A percentile compares a stretch with the other conserved stretches of the same genome.
Evolutionary conservation across 2,797 vertebrate species (phyloP).

Genomic region (Calcarius lapponicus): DNA sequence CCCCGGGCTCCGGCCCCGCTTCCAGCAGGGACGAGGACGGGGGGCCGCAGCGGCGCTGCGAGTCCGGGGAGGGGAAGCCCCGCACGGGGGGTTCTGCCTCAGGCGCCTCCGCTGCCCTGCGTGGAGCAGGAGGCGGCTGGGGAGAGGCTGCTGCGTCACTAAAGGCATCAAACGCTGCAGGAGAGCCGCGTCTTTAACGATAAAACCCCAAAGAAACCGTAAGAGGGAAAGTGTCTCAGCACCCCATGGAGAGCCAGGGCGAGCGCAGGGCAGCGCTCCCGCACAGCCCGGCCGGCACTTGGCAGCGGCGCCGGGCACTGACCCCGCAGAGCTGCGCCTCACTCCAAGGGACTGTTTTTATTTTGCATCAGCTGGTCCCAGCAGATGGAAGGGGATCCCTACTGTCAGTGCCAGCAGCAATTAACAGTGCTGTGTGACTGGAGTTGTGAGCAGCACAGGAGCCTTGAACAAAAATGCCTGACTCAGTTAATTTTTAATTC

Average conservation of each 20-base stretch:
- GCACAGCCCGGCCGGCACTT: background rate
- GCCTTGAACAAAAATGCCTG: background rate
- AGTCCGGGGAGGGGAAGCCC: background rate
- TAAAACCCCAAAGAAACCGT: background rate
- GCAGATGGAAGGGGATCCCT: slow-evolving; percentile 32
- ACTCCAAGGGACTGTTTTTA: background rate
- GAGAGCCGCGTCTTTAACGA: background rate
- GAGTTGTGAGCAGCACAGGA: background rate
- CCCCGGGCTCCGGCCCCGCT: background rate
- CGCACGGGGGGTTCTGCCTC: background rate
- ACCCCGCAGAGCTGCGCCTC: background rate
- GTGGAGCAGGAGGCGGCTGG: background rate
- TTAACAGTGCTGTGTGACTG: background rate
- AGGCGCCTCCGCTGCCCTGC: background rate
- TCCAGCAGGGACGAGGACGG: background rate
- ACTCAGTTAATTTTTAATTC: slow-evolving; percentile 36
- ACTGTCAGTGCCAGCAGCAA: slow-evolving; percentile 13
- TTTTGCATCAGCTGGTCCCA: slow-evolving; percentile 22
- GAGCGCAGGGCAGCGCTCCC: background rate
- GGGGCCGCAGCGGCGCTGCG: background rate
- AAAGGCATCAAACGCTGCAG: background rate
- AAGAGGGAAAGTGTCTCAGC: background rate
- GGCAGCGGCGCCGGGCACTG: too few relatives aligned
- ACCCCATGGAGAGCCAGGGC: accelerated
- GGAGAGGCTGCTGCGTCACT: background rate